Evolutionary conservation across 2,888 invertebrate genomes (phyloP).

Genomic region (Heliothis peltigera): DNA sequence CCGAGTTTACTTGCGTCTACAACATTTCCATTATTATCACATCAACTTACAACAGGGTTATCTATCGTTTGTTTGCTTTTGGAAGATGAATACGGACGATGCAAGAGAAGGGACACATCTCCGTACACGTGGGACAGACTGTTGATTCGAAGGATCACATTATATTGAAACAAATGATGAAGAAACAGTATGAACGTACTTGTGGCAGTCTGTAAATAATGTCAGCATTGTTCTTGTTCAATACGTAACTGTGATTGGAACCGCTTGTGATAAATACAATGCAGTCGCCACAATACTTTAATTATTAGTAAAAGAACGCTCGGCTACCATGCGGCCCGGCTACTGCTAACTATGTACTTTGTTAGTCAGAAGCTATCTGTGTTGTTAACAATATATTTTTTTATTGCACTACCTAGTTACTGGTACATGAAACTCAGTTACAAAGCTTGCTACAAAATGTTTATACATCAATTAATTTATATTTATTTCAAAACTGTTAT

Average conservation of each 20-base stretch:
- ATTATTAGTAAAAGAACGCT: slow-evolving; percentile 51
- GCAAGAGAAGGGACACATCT: slow-evolving; percentile 13
- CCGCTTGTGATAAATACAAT: slow-evolving; percentile 46
- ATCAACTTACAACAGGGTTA: slow-evolving; percentile 16
- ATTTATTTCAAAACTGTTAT: too few relatives aligned
- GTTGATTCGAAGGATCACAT: too few relatives aligned
- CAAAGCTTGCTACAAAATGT: too few relatives aligned
- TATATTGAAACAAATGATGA: slow-evolving; percentile 2
- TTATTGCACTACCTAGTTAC: too few relatives aligned
- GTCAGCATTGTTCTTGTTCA: slow-evolving; percentile 52
- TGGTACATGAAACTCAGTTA: too few relatives aligned
- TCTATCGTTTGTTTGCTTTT: slow-evolving; percentile 34
- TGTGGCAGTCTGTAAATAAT: slow-evolving; percentile 20
- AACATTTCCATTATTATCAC: slow-evolving; percentile 12
- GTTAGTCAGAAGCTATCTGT: not conserved
- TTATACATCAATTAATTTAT: too few relatives aligned
- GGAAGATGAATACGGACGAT: slow-evolving; percentile 2
- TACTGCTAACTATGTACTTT: slow-evolving; percentile 17
- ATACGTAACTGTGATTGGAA: slow-evolving; percentile 48
- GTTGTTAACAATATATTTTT: too few relatives aligned
- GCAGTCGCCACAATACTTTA: slow-evolving; percentile 46
- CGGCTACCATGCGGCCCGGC: slow-evolving; percentile 29
- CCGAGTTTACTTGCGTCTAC: not conserved
- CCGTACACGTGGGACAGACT: not conserved
- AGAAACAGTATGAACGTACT: not conserved